Base-by-base conservation (phyloP, 1,140 invertebrate genomes). In the Notospermus geniculatus region DNA sequence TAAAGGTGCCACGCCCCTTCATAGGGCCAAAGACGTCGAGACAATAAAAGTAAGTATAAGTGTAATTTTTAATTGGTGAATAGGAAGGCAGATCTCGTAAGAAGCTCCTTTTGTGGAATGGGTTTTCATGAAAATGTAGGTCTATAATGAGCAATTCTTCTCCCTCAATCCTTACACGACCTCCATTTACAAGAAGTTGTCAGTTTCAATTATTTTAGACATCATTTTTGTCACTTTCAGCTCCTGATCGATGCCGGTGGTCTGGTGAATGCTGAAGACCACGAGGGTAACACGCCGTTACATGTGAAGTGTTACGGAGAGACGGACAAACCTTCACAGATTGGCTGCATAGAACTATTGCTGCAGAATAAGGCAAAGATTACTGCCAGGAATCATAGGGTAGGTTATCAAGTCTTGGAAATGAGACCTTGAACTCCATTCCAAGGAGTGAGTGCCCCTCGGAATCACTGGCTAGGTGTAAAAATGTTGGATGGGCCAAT, bases 221-320 rank as follows among this genome's bases (percentile, higher is more conserved):
- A n/a, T n/a, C n/a, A n/a, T n/a, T 11, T 53, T 9, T 30, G 46
- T 41, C 23, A 17, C 9, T 63, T 63, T 22, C 57, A 80, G 78
- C 32, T 75, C 9, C 61, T 81, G 45, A 28, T 80, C 15, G 78
- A 81, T 23, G 66, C 66, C 29, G 77, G 77, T 43, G 77, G 76
- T 36, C 46, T 63, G 39, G 70, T 79, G 15, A 71, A 77, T 60
- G 66, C 68, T 5, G 67, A 70, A 28, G 79, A 81, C 64, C 54
- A 64, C n/a, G 78, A 80, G 53, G 76, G 77, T 17, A 81, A 81
- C 63, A 78, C 75, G 2, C 73, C 78, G 19, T 65, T 81, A n/a
- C 79, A 81, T 65, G 75, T 80, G n/a, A 81, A 80, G 63, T 79
- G 79, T 65, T 80, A 76, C 46, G 79, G 79, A 9, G 78, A 80